Base-by-base conservation (phyloP, 1,140 invertebrate species). In the Papilio xuthus region DNA sequence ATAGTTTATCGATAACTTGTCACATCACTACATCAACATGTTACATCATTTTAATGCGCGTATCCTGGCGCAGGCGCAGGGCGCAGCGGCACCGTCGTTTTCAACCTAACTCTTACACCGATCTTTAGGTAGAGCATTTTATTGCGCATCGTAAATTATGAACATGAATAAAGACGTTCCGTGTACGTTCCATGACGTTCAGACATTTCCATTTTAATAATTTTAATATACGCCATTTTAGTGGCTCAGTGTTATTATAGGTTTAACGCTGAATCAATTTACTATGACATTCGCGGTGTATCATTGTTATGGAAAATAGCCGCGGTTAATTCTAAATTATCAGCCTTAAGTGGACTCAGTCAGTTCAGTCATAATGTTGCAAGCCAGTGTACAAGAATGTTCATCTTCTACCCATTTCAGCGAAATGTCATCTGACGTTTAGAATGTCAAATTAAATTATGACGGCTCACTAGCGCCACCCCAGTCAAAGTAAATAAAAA, bases 121-220 rank as follows among this genome's bases (percentile, higher is more conserved):
- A 89, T 88, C 88, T 88, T 92, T 88, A 89, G 85, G 85, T 92
- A 88, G 81, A 76, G 79, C 76, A 87, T 78, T 92, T 92, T 92
- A 92, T 87, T 79, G 85, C 83, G 63, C 75, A 47, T 83, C 87
- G 84, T 92, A 92, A 92, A 92, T 90, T 85, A 90, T 42, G 70
- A 79, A 69, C 81, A 85, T 76, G 86, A 85, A 92, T 92, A 90
- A 90, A 92, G 90, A 90, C 87, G 89, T 92, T 89, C 89, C 88
- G 88, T 90, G 85, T 84, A 84, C 81, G 78, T 73, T 79, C 76
- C 81, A 78, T 80, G 84, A 88, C 82, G 84, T 74, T 82, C 75
- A 83, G 84, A 86, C 88, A 84, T 88, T 90, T 90, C 85, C 84
- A 89, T 90, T 90, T 89, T 89, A 89, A 90, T 92, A 88, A 89